Conservation (phyloP, 92 coral and sea anemone species). For the Palythoa caribaeorum region DNA sequence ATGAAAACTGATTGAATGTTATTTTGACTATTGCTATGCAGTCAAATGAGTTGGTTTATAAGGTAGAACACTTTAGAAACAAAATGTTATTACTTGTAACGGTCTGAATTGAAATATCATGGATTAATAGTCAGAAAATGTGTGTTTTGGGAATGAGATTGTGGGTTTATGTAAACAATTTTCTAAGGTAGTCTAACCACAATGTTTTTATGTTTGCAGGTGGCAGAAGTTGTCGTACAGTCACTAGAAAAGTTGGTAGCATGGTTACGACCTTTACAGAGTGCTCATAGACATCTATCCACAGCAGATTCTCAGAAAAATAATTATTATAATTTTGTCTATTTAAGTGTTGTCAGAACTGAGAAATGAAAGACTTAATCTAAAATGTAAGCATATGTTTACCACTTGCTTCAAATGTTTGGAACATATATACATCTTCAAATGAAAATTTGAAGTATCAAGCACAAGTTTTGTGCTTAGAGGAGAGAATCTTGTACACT, state of each 20-base stretch:
- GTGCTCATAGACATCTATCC: conserved; percentile 76
- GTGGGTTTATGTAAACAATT: background rate
- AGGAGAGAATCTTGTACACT: background rate
- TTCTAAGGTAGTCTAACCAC: background rate
- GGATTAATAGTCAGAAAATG: too few relatives aligned
- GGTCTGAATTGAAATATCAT: too few relatives aligned
- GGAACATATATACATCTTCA: background rate
- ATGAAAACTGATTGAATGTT: too few relatives aligned
- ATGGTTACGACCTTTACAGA: conserved; percentile 98
- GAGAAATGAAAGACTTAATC: background rate
- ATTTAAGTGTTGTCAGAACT: background rate
- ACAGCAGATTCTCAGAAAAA: conserved; percentile 5
- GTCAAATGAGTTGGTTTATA: too few relatives aligned
- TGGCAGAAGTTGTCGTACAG: conserved; percentile 89
- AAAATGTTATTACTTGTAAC: too few relatives aligned
- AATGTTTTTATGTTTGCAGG: conserved; percentile 52
- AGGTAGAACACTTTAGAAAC: background rate
- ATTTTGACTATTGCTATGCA: too few relatives aligned
- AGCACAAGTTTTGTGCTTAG: background rate
- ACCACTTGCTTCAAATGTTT: background rate
- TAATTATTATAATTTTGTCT: conserved; percentile 1
- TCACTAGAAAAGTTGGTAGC: conserved; percentile 96
- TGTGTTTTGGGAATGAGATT: too few relatives aligned
- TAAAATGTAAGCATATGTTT: background rate
- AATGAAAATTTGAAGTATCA: background rate